Base-by-base conservation (phyloP, 1,140 invertebrate genomes). In the Fopius arisanus region DNA sequence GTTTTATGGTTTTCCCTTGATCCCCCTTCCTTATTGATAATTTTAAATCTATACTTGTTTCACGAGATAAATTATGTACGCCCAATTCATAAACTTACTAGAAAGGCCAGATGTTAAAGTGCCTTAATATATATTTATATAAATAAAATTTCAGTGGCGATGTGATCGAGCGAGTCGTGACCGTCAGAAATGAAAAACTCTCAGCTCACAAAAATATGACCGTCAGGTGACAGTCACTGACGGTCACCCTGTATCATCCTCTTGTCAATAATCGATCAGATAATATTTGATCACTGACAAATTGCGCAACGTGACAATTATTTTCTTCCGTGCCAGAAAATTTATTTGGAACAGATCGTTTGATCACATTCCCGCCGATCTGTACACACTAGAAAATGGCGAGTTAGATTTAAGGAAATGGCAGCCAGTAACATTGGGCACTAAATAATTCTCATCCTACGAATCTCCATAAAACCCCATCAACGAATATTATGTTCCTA, bases 1-100 rank as follows among this genome's bases (percentile, higher is more conserved):
- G 48, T 70, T 73, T 40, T 70, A 54, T 75, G 31, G 12, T 68
- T 67, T 68, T 48, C 63, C 70, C 71, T 72, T 74, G 65, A 62
- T 77, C 74, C 69, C 40, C 71, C 74, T 51, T 78, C 69, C 74
- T 73, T 75, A 73, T 73, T 75, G 72, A 73, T 78, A 26, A 16
- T 12, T 70, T 51, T 54, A 33, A 19, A 5, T 16, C 1, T 43
- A 43, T 43, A 26, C 1, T 48, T 48, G 43, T 48, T 14, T 48
- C 43, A 16, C 9, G 28, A 7, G 4, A 62, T 28, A 62, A 23
- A 16, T 7, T 2, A 28, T 28, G 12, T 12, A 62, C 14, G 2
- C 21, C 23, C 23, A n/a, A 54, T 21, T 23, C 1, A 54, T 26
- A 26, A 23, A 62, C 6, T 26, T 23, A 28, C 12, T 2, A 62